Evolutionary conservation across 2,888 invertebrate species (phyloP).

Genomic region (Amaurobius ferox): DNA sequence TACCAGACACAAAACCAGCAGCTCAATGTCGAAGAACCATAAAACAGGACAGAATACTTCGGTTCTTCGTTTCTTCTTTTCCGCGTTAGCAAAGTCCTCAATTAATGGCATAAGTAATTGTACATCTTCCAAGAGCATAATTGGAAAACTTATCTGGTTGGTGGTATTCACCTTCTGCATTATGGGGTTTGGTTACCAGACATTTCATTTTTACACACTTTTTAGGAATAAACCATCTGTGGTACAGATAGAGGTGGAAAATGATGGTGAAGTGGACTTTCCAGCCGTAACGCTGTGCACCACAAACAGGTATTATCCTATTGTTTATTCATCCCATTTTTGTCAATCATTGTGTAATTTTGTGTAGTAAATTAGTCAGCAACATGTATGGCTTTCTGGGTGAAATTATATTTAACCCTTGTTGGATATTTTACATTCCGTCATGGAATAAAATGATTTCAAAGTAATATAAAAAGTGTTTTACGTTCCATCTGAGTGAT

Average conservation of each 20-base stretch:
- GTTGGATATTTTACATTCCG: no score
- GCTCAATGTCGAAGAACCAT: not conserved
- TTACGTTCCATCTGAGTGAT: no score
- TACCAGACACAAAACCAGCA: not conserved
- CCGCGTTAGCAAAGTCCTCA: slow-evolving; percentile 21
- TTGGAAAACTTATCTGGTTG: slow-evolving; percentile 7
- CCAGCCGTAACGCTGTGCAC: slow-evolving; percentile 55
- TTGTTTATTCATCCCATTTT: no score
- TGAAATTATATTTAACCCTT: no score
- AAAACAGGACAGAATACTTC: not conserved
- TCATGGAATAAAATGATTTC: no score
- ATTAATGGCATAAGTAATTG: slow-evolving; percentile 26
- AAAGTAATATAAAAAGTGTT: no score
- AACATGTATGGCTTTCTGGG: no score
- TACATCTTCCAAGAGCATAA: not conserved
- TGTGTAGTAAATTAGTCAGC: no score
- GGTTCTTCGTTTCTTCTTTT: not conserved
- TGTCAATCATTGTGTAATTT: no score
- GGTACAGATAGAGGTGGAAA: slow-evolving; percentile 54
- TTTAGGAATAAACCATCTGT: slow-evolving; percentile 39
- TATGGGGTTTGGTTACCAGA: slow-evolving; percentile 35
- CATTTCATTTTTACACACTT: slow-evolving; percentile 4
- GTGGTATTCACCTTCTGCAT: slow-evolving; percentile 20
- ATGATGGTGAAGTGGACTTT: slow-evolving; percentile 55
- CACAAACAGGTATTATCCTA: slow-evolving; percentile 58